A percentile compares a stretch with the other conserved stretches of the same genome.
phyloP scores from a whole-genome alignment of 2,113 vertebrate genomes.

The Prietella phreatophila region DNA sequence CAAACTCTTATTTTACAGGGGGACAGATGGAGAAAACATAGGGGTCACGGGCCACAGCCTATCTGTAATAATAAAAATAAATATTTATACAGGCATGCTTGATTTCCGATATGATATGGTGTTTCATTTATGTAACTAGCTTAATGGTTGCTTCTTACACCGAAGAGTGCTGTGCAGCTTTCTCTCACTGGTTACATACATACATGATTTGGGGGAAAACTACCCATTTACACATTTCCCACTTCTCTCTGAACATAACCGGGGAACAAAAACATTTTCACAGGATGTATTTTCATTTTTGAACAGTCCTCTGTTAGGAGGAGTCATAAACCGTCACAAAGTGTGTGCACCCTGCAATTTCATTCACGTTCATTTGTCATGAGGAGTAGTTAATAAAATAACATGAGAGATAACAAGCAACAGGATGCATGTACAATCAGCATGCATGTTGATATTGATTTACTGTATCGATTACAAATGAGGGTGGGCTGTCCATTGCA shows the following conservation, averaged over 20 bases:
- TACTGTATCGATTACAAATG: background rate
- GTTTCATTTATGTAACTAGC: background rate
- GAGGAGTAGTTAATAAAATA: background rate
- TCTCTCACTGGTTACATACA: background rate
- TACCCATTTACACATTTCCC: no score
- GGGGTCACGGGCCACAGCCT: background rate
- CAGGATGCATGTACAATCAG: background rate
- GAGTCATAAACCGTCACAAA: background rate
- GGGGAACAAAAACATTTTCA: background rate
- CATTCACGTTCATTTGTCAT: background rate
- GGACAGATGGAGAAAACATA: background rate
- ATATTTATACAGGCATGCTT: background rate
- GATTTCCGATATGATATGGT: background rate
- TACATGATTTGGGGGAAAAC: no score
- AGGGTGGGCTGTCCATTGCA: background rate
- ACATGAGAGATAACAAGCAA: background rate
- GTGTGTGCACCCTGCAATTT: background rate
- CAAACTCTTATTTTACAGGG: background rate
- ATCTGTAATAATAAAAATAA: background rate
- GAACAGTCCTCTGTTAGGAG: background rate
- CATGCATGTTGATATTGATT: background rate
- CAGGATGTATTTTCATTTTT: background rate
- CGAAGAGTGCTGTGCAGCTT: background rate
- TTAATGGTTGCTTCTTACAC: background rate
- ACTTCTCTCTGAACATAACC: no score